Evolutionary conservation across 2,888 invertebrate species (phyloP), one percentile per base, ranked within the genome.

Genomic region (Apamea crenata): DNA sequence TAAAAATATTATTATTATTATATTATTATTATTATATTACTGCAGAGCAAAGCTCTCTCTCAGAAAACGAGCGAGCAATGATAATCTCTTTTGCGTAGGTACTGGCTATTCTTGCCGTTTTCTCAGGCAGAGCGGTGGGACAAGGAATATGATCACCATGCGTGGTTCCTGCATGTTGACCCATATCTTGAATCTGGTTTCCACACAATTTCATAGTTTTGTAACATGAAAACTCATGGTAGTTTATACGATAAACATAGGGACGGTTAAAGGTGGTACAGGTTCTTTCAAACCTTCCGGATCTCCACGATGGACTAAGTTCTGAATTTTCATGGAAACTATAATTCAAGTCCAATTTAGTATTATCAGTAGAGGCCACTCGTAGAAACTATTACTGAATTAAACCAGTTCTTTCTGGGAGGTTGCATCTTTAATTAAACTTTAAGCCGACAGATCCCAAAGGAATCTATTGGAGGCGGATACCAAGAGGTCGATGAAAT

Each of bases 341-440:
- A 74, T 65, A 78, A n/a, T n/a, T 71, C 44, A 77, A 77, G n/a
- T 44, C 44, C 78, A 87, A 83, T 82, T 90, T 76, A 86, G 75
- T 80, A 83, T 88, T 91, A 91, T 91, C 91, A 87, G 81, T 67
- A 65, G 81, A 84, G 86, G 83, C 87, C 89, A 88, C 82, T 86
- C 87, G 87, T 89, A 81, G 87, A 90, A 92, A 91, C 91, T 89
- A 90, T 91, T 91, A 91, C 89, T 84, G 89, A 90, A 92, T 92
- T 90, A 91, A 93, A 86, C 87, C 87, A 87, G 85, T 89, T 91
- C 91, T 92, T 92, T 92, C 91, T 90, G 87, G 87, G 81, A 87
- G 86, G 90, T 89, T 93, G 93, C 93, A 94, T 94, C 94, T 94
- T 94, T 94, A 94, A 94, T 94, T 94, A 94, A 94, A 94, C 92